These are phyloP conservation scores for Melopsittacus undulatus DNA, from an alignment of 2,797 vertebrate species.

Conservation along the genomic window DNA sequence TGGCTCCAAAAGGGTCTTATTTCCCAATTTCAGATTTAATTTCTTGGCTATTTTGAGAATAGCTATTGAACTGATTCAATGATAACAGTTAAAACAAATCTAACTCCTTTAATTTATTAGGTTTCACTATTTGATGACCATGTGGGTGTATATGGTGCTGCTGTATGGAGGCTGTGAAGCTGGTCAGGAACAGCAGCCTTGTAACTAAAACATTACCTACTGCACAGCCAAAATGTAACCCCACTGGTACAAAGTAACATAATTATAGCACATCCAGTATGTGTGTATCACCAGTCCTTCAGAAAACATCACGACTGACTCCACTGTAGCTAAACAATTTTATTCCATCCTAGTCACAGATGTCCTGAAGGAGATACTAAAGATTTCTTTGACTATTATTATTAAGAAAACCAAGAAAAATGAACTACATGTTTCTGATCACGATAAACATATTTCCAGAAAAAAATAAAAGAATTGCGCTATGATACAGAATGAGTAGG, in stretches of 20 bases:
- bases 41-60: background rate
- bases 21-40: background rate
- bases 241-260: background rate
- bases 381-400: background rate
- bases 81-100: background rate
- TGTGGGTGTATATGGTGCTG: background rate
- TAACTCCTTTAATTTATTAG: background rate
- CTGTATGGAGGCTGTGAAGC: background rate
- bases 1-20: background rate
- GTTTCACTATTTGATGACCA: background rate
- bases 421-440: background rate
- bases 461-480: background rate
- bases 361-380: background rate
- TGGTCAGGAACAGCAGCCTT: background rate
- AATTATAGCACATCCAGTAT: background rate
- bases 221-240: background rate
- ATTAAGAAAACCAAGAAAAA: slow-evolving; percentile 6
- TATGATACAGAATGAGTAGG: slow-evolving; percentile 55
- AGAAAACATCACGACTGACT: background rate
- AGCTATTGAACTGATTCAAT: background rate
- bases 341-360: background rate
- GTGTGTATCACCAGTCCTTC: background rate
- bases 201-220: background rate
- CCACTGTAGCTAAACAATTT: background rate
- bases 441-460: slow-evolving; percentile 32